Evolutionary conservation across 2,888 invertebrate genomes (phyloP).

Genomic region (Eristalis arbustorum): DNA sequence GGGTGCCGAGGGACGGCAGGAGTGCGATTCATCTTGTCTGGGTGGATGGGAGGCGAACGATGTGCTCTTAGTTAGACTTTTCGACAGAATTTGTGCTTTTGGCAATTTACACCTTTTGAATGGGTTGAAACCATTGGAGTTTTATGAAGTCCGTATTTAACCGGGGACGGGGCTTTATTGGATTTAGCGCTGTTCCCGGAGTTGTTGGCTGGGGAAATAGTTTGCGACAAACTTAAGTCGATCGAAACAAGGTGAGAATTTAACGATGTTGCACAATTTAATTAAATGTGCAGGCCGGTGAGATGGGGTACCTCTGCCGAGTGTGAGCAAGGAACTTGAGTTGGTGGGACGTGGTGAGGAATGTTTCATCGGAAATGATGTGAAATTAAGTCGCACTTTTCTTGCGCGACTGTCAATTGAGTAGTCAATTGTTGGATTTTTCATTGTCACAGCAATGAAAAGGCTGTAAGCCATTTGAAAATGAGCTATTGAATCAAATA

Average conservation of each 20-base stretch:
- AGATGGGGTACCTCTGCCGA: background rate
- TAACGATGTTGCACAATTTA: constrained; percentile 48
- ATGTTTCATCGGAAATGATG: background rate
- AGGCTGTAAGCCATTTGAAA: no score
- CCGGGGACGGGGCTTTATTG: constrained; percentile 43
- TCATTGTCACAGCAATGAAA: no score
- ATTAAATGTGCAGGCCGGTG: constrained; percentile 33
- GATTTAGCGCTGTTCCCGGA: constrained; percentile 40
- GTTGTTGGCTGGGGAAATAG: background rate
- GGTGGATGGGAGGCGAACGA: background rate
- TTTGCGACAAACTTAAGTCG: constrained; percentile 35
- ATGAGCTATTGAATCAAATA: no score
- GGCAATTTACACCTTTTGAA: constrained; percentile 74
- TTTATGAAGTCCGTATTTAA: constrained; percentile 46
- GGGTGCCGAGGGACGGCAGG: constrained; percentile 4
- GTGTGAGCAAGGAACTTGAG: background rate
- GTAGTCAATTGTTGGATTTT: no score
- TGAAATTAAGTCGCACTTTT: no score
- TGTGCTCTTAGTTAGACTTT: constrained; percentile 70
- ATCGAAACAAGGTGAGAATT: constrained; percentile 45
- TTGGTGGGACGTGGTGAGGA: background rate
- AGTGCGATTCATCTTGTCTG: constrained; percentile 41
- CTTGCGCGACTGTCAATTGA: no score
- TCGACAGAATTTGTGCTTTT: constrained; percentile 73
- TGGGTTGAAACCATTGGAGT: constrained; percentile 17